Evolutionary conservation across 1,140 invertebrate genomes (phyloP), one percentile per base, ranked within the genome.

Genomic region (Thalassaphorura encarpata): DNA sequence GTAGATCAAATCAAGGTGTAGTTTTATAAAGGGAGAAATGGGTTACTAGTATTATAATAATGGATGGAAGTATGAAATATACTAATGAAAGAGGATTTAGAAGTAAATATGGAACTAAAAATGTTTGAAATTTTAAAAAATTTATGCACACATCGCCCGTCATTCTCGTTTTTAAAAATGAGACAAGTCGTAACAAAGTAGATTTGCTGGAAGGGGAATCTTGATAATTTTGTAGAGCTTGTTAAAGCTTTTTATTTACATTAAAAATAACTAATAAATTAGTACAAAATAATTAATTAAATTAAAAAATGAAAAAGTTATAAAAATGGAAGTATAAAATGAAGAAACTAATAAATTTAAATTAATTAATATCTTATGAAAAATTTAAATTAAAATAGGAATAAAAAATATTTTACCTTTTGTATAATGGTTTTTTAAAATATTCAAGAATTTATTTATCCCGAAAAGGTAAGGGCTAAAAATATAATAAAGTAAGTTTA

Each of bases 151-250:
- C 75, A 83, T 81, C 75, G 78, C 79, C 78, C 78, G 78, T 82
- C 80, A 72, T 71, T 82, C 75, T 78, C 73, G 71, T 75, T 74
- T 63, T n/a, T n/a, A n/a, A 75, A 62, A 69, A 70, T 73, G 71
- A 74, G 75, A 80, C 76, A 81, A 81, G 79, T 81, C 79, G 79
- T 80, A 82, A 82, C 80, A 82, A 72, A 82, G 79, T 82, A 79
- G 76, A 74, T 68, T 69, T 80, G 80, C 72, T 77, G 77, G 79
- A 82, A 82, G 75, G 70, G 80, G 72, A 71, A 70, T 75, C 76
- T 80, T 72, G 76, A 75, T 68, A 56, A 69, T 67, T 72, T 73
- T 71, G 69, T 74, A 73, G 69, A 77, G 70, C 71, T 77, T 77
- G 67, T 66, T 69, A 56, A 66, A 68, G 72, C 66, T 70, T 74